These are phyloP conservation scores for Cephus rjabovi DNA, from an alignment of 2,888 invertebrate species.

Conservation along the genomic window DNA sequence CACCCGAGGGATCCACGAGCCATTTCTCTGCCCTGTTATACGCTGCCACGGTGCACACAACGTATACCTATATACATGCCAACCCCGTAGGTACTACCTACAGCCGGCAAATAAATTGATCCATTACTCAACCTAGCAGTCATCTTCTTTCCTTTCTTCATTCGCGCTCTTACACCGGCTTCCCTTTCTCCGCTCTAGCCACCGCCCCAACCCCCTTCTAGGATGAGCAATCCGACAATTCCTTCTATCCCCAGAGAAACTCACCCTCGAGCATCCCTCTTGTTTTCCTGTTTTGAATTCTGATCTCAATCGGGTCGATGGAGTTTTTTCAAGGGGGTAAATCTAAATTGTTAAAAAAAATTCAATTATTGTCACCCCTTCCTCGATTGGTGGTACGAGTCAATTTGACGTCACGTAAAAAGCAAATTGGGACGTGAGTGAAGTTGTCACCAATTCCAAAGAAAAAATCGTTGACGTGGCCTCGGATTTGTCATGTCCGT, in stretches of 20 bases:
- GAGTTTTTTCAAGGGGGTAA: not conserved
- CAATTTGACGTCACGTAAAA: not conserved
- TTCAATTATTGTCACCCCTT: not conserved
- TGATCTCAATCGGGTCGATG: not conserved
- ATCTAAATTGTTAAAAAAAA: not conserved
- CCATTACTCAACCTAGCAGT: constrained; percentile 63
- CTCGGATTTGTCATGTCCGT: constrained; percentile 35
- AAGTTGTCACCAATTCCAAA: not conserved
- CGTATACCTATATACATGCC: constrained; percentile 44
- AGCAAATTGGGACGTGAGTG: not conserved
- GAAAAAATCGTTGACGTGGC: constrained; percentile 34
- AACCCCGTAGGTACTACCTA: constrained; percentile 43
- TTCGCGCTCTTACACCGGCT: constrained; percentile 5
- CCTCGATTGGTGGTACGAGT: not conserved
- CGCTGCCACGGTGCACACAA: constrained; percentile 2
- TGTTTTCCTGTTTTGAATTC: not conserved
- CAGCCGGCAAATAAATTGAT: constrained; percentile 62
- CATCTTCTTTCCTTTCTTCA: constrained; percentile 49
- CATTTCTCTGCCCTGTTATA: constrained; percentile 53
- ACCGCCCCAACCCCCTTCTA: not conserved
- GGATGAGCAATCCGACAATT: not conserved
- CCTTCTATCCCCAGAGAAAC: not conserved
- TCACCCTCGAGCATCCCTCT: not conserved
- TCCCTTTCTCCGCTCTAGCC: not conserved
- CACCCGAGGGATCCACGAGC: constrained; percentile 55